Evolutionary conservation across 2,797 vertebrate species (phyloP).

Genomic region (Enteromius afrohamiltoni): DNA sequence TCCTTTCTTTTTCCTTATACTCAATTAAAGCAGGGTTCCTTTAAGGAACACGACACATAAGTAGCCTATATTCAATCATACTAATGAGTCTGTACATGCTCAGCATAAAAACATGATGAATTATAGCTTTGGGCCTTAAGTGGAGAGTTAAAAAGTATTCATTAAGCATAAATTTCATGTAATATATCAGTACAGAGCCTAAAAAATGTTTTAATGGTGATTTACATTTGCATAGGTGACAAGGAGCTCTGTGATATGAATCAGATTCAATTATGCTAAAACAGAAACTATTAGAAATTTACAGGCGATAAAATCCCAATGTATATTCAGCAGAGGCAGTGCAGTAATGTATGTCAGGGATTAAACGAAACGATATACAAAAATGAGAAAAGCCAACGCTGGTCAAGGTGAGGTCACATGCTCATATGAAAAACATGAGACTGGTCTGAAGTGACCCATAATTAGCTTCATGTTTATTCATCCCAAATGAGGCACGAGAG

Average conservation of each 20-base stretch:
- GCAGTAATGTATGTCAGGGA: background rate
- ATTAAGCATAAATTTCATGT: slow-evolving; percentile 11
- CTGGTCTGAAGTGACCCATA: slow-evolving; percentile 50
- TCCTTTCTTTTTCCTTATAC: background rate
- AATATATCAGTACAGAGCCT: background rate
- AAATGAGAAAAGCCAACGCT: slow-evolving; percentile 50
- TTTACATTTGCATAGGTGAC: slow-evolving; percentile 28
- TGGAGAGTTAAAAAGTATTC: slow-evolving; percentile 33
- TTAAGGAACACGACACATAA: slow-evolving; percentile 8
- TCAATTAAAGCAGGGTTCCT: slow-evolving; percentile 11
- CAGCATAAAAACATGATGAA: slow-evolving; percentile 14
- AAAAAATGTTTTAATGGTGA: slow-evolving; percentile 2
- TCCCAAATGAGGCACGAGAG: slow-evolving; percentile 43
- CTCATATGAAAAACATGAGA: slow-evolving; percentile 73
- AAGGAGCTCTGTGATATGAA: slow-evolving; percentile 17
- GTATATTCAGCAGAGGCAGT: background rate
- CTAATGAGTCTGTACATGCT: slow-evolving; percentile 21
- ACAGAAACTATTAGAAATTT: slow-evolving; percentile 24
- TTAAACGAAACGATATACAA: slow-evolving; percentile 50
- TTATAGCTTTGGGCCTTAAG: slow-evolving; percentile 27
- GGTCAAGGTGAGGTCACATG: slow-evolving; percentile 71
- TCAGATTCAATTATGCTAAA: slow-evolving; percentile 36
- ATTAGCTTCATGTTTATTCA: slow-evolving; percentile 67
- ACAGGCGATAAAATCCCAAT: slow-evolving; percentile 18
- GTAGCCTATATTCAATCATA: slow-evolving; percentile 31